A percentile compares a stretch with the other conserved stretches of the same genome.
Evolutionary conservation across 2,797 vertebrate species (phyloP).

Genomic region (Trachops cirrhosus): DNA sequence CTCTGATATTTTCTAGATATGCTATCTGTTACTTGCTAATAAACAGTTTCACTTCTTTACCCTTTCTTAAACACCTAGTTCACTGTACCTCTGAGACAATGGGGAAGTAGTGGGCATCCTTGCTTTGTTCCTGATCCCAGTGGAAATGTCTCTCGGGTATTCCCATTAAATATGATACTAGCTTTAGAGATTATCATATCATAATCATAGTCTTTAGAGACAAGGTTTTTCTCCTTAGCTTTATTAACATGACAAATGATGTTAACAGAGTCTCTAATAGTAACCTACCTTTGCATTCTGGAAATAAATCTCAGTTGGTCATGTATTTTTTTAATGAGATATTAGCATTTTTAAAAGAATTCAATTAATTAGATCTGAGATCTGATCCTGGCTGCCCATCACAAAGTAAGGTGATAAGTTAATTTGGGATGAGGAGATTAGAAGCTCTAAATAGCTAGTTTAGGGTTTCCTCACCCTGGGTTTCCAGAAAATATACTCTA

Average conservation of each 20-base stretch:
- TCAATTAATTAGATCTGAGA: background rate
- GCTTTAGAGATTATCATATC: background rate
- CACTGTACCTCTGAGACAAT: background rate
- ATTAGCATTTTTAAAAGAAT: background rate
- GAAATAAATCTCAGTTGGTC: background rate
- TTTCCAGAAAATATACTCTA: conserved; percentile 3
- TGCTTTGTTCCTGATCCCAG: background rate
- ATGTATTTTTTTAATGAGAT: background rate
- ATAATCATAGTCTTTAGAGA: background rate
- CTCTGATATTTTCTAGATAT: background rate
- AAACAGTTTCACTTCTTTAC: background rate
- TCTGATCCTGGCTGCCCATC: background rate
- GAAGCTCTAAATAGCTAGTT: background rate
- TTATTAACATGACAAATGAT: background rate
- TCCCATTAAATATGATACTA: background rate
- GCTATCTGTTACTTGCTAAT: background rate
- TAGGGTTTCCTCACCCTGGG: background rate
- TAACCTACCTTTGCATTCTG: background rate
- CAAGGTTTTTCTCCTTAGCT: background rate
- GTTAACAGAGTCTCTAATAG: background rate
- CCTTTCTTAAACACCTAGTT: background rate
- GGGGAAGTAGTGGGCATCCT: background rate
- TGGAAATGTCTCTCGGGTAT: background rate
- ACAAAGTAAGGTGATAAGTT: background rate
- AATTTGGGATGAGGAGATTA: background rate